phyloP scores from a whole-genome alignment of 2,113 vertebrate species.

The Patagioenas fasciata region DNA sequence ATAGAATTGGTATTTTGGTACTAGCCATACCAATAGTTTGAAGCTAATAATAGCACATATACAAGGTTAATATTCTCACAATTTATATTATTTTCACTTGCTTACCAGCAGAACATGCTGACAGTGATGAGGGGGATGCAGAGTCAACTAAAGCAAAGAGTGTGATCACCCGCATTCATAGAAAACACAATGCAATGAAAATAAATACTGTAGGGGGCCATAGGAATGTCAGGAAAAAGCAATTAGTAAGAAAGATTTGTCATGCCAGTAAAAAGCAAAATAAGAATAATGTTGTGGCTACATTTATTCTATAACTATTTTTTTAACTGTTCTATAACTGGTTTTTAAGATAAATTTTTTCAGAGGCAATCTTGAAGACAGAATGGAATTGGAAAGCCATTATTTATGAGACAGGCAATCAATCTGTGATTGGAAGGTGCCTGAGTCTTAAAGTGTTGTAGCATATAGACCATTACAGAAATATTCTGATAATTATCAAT shows the following conservation, averaged over 20 bases:
- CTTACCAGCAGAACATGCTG: neutral
- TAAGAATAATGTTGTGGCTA: neutral
- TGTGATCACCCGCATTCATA: neutral
- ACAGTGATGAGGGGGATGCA: neutral
- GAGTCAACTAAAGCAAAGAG: neutral
- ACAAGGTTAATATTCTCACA: neutral
- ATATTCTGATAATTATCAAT: slow-evolving; percentile 50
- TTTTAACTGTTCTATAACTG: neutral
- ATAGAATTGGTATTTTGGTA: neutral
- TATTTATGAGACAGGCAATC: slow-evolving; percentile 20
- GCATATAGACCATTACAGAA: slow-evolving; percentile 28
- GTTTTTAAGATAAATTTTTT: neutral
- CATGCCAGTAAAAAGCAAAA: neutral
- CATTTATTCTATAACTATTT: neutral
- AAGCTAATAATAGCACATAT: neutral
- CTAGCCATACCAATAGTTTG: neutral
- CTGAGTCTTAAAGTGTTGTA: neutral
- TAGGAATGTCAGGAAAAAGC: neutral
- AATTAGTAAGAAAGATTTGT: neutral
- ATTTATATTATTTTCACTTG: neutral
- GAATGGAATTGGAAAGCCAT: neutral
- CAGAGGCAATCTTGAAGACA: slow-evolving; percentile 1
- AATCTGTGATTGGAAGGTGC: neutral
- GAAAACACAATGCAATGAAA: neutral
- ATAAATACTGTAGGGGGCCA: neutral